Conservation (phyloP, 2,113 vertebrate species). For the Quiscalus mexicanus region DNA sequence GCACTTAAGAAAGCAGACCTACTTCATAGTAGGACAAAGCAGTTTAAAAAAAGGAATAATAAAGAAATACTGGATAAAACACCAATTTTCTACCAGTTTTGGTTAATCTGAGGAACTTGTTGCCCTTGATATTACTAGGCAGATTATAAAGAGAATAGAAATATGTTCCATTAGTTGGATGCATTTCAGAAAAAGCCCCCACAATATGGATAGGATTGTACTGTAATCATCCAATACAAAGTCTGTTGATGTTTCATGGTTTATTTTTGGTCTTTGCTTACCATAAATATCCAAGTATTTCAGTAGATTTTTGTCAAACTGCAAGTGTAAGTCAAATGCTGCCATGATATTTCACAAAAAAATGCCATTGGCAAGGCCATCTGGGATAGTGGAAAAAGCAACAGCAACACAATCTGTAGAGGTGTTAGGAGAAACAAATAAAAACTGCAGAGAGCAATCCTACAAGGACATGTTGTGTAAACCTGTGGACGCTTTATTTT, state of each 20-base stretch:
- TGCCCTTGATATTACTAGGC: not conserved
- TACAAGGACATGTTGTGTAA: not conserved
- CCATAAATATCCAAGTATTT: not conserved
- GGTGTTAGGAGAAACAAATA: conserved; percentile 9
- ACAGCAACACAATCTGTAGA: not conserved
- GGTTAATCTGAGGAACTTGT: not conserved
- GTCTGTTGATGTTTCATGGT: not conserved
- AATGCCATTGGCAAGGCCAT: not conserved
- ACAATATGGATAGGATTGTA: not conserved
- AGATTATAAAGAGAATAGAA: not conserved
- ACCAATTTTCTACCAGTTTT: not conserved
- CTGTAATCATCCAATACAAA: not conserved
- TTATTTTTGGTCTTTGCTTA: not conserved
- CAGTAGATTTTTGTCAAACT: not conserved
- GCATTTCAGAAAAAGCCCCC: not conserved
- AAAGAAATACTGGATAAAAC: not conserved
- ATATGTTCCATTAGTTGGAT: not conserved
- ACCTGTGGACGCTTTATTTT: not conserved
- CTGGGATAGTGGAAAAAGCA: not conserved
- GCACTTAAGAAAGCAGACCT: not conserved
- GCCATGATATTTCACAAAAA: not conserved
- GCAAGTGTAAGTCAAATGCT: not conserved
- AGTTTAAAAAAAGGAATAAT: not conserved
- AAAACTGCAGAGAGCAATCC: not conserved
- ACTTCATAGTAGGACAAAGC: not conserved